Evolutionary conservation across 2,888 invertebrate genomes (phyloP).

Genomic region (Yponomeuta sedellus): DNA sequence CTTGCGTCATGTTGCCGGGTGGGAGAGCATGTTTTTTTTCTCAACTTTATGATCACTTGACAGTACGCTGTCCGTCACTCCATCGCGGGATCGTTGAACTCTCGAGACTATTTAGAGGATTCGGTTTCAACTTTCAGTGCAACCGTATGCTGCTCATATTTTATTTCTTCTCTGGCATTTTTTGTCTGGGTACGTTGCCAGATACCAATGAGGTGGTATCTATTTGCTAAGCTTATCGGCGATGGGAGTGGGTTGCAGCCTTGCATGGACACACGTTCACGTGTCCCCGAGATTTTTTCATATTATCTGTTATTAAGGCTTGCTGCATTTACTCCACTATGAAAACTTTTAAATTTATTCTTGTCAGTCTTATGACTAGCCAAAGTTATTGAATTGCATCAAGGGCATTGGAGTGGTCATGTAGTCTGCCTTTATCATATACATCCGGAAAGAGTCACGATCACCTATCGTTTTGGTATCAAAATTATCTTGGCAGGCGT

Average conservation of each 20-base stretch:
- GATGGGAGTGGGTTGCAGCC: not conserved
- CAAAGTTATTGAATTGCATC: not conserved
- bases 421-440: not conserved
- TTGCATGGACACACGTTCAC: not conserved
- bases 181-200: not conserved
- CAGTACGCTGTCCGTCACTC: slow-evolving; percentile 56
- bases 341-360: not conserved
- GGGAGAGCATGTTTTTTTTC: slow-evolving; percentile 47
- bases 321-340: not conserved
- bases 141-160: slow-evolving; percentile 6
- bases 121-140: slow-evolving; percentile 22
- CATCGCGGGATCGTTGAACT: slow-evolving; percentile 66
- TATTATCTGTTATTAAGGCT: not conserved
- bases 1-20: slow-evolving; percentile 60
- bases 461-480: not conserved
- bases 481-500: not conserved
- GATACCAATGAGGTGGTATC: not conserved
- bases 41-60: slow-evolving; percentile 45
- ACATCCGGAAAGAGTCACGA: not conserved
- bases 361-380: not conserved
- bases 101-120: slow-evolving; percentile 56
- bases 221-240: not conserved
- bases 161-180: not conserved
- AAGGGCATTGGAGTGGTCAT: not conserved
- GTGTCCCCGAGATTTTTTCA: too few species aligned